Conservation (phyloP, 2,888 invertebrate genomes). For the Sthenelais limicola region DNA sequence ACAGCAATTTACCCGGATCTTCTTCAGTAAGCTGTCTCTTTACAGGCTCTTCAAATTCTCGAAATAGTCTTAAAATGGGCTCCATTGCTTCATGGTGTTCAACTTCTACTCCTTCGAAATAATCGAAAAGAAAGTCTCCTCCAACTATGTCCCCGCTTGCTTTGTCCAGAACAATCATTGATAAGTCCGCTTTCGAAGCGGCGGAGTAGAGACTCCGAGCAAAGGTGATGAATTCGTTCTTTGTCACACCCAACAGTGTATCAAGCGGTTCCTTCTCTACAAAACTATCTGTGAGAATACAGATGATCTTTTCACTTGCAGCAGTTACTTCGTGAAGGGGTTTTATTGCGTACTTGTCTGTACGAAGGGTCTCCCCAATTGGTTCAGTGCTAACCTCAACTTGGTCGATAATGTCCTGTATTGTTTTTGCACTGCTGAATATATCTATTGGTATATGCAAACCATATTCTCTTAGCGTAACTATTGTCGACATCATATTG, state of each 20-base stretch:
- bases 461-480: slow-evolving; percentile 43
- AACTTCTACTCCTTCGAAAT: slow-evolving; percentile 39
- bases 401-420: slow-evolving; percentile 46
- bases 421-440: slow-evolving; percentile 44
- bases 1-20: slow-evolving; percentile 26
- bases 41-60: slow-evolving; percentile 45
- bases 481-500: slow-evolving; percentile 45
- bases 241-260: slow-evolving; percentile 45
- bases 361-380: slow-evolving; percentile 19
- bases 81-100: slow-evolving; percentile 47
- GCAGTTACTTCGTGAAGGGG: slow-evolving; percentile 23
- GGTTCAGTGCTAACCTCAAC: slow-evolving; percentile 10
- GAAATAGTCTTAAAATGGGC: slow-evolving; percentile 44
- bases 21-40: slow-evolving; percentile 16
- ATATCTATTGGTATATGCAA: slow-evolving; percentile 43
- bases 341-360: slow-evolving; percentile 41
- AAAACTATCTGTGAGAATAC: slow-evolving; percentile 45
- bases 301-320: slow-evolving; percentile 27
- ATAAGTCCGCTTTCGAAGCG: slow-evolving; percentile 37
- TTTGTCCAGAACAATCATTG: slow-evolving; percentile 43
- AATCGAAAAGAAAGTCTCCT: slow-evolving; percentile 48
- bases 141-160: slow-evolving; percentile 44
- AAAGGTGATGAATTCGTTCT: slow-evolving; percentile 42
- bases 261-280: slow-evolving; percentile 47
- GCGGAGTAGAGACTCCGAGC: slow-evolving; percentile 42